These are phyloP conservation scores for Himalopsyche anomala DNA, from an alignment of 2,888 invertebrate species.

Conservation along the genomic window DNA sequence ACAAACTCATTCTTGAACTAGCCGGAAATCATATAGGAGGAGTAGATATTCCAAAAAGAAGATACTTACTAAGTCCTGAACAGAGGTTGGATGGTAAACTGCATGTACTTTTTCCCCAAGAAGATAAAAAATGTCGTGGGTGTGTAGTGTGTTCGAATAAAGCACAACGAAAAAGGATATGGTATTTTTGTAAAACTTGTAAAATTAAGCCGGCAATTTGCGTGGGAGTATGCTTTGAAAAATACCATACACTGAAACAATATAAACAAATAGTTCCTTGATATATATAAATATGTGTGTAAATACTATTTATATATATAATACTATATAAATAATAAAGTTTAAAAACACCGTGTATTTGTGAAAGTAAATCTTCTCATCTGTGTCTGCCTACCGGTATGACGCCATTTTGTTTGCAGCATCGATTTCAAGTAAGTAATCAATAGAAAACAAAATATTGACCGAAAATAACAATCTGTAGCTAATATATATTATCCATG, in stretches of 20 bases:
- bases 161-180: not conserved
- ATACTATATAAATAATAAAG: too few species aligned
- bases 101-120: not conserved
- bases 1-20: slow-evolving; percentile 63
- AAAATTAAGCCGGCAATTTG: not conserved
- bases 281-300: too few species aligned
- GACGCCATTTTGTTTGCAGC: too few species aligned
- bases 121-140: not conserved
- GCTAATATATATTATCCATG: too few species aligned
- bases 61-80: slow-evolving; percentile 6
- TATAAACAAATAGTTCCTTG: not conserved
- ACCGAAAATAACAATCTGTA: too few species aligned
- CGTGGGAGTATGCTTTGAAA: slow-evolving; percentile 34
- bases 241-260: slow-evolving; percentile 40
- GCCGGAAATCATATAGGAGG: slow-evolving; percentile 45
- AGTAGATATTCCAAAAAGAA: not conserved
- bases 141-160: slow-evolving; percentile 15
- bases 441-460: too few species aligned
- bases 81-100: slow-evolving; percentile 43
- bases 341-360: too few species aligned
- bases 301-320: too few species aligned
- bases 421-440: too few species aligned
- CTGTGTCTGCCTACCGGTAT: too few species aligned
- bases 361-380: too few species aligned
- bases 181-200: slow-evolving; percentile 39